A percentile compares a stretch with the other conserved stretches of the same genome.
These are phyloP conservation scores for Eutrigla gurnardus DNA, from an alignment of 2,797 vertebrate genomes.

Conservation along the genomic window DNA sequence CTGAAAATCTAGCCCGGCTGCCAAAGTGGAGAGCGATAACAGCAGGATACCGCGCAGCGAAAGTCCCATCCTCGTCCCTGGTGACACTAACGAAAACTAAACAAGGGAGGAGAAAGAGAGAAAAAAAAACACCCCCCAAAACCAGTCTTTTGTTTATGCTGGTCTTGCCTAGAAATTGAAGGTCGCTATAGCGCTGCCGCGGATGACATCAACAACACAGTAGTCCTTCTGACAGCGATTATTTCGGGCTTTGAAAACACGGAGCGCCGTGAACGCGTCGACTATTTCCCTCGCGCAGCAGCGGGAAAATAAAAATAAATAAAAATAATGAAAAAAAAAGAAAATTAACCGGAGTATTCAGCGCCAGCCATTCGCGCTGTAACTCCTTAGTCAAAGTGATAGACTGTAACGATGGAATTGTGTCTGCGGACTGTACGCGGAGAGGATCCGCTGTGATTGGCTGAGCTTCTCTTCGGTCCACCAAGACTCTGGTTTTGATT, in stretches of 20 bases:
- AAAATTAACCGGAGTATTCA: slow-evolving; percentile 6
- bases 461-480: slow-evolving; percentile 5
- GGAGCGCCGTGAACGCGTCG: slow-evolving; percentile 9
- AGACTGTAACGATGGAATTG: slow-evolving; percentile 52
- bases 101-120: not conserved
- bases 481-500: slow-evolving; percentile 59
- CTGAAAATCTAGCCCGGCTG: slow-evolving; percentile 68
- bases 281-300: not conserved
- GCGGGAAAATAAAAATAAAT: not conserved
- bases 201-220: slow-evolving; percentile 81
- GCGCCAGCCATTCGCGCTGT: slow-evolving; percentile 16
- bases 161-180: slow-evolving; percentile 66
- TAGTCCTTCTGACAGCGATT: slow-evolving; percentile 74
- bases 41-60: slow-evolving; percentile 62
- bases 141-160: slow-evolving; percentile 65
- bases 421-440: slow-evolving; percentile 47
- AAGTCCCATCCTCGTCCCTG: slow-evolving; percentile 73
- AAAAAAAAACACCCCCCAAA: not conserved
- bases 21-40: slow-evolving; percentile 59
- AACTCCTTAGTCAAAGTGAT: slow-evolving; percentile 48
- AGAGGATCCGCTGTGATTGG: slow-evolving; percentile 71
- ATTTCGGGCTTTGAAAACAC: slow-evolving; percentile 55
- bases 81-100: slow-evolving; percentile 9
- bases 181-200: slow-evolving; percentile 74
- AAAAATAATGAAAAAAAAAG: not conserved